These are phyloP conservation scores for Staurois parvus DNA, from an alignment of 2,797 vertebrate genomes.

Conservation along the genomic window DNA sequence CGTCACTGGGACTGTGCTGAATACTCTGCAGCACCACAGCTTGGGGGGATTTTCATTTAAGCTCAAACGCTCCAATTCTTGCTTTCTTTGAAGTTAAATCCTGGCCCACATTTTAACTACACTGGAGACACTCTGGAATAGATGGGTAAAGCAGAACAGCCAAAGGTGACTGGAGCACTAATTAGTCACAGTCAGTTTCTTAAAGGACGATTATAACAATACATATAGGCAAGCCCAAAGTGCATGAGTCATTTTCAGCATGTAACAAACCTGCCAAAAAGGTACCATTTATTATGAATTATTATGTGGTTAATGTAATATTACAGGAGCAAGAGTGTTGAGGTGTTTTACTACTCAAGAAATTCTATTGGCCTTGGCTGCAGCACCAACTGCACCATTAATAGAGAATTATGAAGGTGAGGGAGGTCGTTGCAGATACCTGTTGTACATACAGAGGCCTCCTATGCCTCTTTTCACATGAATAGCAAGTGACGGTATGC, in stretches of 20 bases:
- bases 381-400: no score
- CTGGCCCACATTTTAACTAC: slow-evolving; percentile 45
- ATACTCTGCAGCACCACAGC: slow-evolving; percentile 48
- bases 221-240: slow-evolving; percentile 6
- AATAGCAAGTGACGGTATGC: no score
- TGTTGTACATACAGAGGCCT: no score
- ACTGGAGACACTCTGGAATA: slow-evolving; percentile 29
- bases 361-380: no score
- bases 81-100: slow-evolving; percentile 62
- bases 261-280: no score
- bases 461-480: no score
- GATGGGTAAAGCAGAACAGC: slow-evolving; percentile 39
- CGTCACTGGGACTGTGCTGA: slow-evolving; percentile 29
- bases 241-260: neutral
- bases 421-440: no score
- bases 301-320: neutral
- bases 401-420: no score
- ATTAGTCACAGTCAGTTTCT: slow-evolving; percentile 29
- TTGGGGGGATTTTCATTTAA: slow-evolving; percentile 56
- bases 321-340: no score
- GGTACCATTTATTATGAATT: neutral
- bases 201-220: slow-evolving; percentile 20
- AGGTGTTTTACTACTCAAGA: no score
- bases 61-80: slow-evolving; percentile 50
- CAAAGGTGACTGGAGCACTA: slow-evolving; percentile 27